Conservation (phyloP, 37 sponge, comb jelly and placozoan species). For the Haliclona indistincta region DNA sequence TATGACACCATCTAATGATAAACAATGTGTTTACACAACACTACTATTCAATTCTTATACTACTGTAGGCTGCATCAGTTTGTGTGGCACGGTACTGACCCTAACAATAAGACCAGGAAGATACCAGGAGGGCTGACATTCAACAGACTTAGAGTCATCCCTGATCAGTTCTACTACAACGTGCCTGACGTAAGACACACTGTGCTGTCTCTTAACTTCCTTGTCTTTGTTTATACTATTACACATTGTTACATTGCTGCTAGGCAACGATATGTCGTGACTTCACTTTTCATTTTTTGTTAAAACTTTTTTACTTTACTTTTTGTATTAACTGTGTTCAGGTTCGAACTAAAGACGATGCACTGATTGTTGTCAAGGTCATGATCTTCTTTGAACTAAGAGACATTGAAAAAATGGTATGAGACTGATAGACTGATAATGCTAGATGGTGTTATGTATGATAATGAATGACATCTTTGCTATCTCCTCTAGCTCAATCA, state of each 20-base stretch:
- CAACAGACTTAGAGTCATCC: conserved; percentile 85
- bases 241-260: no score
- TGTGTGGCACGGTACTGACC: conserved; percentile 90
- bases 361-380: conserved; percentile 81
- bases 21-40: no score
- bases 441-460: neutral
- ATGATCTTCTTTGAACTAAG: conserved; percentile 91
- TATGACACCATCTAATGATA: no score
- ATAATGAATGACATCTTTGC: neutral
- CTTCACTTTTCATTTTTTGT: no score
- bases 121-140: conserved; percentile 72
- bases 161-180: conserved; percentile 94
- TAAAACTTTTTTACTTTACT: neutral
- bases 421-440: neutral
- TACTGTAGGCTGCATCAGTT: conserved; percentile 80
- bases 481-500: conserved; percentile 78
- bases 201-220: neutral
- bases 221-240: neutral
- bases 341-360: conserved; percentile 91
- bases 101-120: conserved; percentile 82
- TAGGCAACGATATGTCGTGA: no score
- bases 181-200: conserved; percentile 69
- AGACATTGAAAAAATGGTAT: conserved; percentile 75
- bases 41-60: no score
- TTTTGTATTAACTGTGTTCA: conserved; percentile 5